A percentile compares a stretch with the other conserved stretches of the same genome.
These are phyloP conservation scores for Chydorus sphaericus DNA, from an alignment of 2,888 invertebrate genomes.

Conservation along the genomic window DNA sequence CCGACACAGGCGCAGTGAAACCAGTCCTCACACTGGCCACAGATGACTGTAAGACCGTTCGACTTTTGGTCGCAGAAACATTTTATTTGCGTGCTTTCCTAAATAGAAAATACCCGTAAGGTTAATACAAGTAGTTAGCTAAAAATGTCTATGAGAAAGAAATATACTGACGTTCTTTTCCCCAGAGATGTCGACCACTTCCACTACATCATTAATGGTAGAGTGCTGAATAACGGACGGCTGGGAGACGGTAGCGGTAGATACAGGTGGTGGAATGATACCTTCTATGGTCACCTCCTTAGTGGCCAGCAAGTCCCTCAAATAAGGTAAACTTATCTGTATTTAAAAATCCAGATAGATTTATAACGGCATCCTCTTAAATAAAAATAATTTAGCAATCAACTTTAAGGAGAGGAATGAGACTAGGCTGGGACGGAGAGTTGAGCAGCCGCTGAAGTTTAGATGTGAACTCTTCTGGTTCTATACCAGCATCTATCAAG, in stretches of 20 bases:
- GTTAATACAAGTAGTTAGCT: no score
- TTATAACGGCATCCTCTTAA: neutral
- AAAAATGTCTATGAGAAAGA: no score
- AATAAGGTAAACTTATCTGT: slow-evolving; percentile 85
- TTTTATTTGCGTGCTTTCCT: no score
- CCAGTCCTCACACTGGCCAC: no score
- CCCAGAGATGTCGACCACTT: no score
- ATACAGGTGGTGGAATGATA: slow-evolving; percentile 73
- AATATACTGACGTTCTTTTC: no score
- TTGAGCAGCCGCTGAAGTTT: slow-evolving; percentile 83
- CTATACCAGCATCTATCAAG: slow-evolving; percentile 83
- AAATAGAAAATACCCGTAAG: no score
- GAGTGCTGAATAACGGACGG: no score
- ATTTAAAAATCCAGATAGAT: slow-evolving; percentile 24
- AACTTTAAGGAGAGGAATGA: slow-evolving; percentile 92
- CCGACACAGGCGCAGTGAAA: no score
- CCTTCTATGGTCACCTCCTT: slow-evolving; percentile 89
- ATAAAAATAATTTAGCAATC: slow-evolving; percentile 16
- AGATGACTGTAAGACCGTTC: no score
- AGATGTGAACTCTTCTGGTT: slow-evolving; percentile 93
- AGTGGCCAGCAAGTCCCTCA: slow-evolving; percentile 75
- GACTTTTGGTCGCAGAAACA: no score
- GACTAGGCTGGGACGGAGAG: slow-evolving; percentile 94
- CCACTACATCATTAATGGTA: no score
- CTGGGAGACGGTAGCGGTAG: neutral